A percentile compares a stretch with the other conserved stretches of the same genome.
These are phyloP conservation scores for Gryon sp. DNA, from an alignment of 1,140 invertebrate species.

Conservation along the genomic window DNA sequence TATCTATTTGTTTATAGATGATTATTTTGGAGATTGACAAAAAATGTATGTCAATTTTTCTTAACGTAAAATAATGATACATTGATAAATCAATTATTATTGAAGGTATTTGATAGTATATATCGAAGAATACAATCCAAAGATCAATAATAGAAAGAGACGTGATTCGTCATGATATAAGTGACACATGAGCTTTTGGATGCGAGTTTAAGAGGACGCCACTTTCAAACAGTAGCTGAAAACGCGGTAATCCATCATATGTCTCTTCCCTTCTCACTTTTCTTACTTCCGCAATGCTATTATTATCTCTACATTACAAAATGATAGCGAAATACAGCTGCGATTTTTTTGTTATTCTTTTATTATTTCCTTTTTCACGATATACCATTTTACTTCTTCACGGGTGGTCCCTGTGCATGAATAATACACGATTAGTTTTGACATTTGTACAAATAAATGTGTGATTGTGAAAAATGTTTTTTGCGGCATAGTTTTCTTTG, in stretches of 20 bases:
- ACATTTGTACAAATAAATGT: conserved; percentile 4
- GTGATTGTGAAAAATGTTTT: background rate
- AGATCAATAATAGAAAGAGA: conserved; percentile 68
- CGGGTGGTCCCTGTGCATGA: too few species aligned
- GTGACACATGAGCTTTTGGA: conserved; percentile 27
- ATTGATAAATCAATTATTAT: too few species aligned
- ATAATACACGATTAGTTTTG: conserved; percentile 31
- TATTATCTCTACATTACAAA: conserved; percentile 29
- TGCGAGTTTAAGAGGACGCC: conserved; percentile 25
- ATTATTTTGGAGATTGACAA: too few species aligned
- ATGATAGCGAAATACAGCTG: conserved; percentile 49
- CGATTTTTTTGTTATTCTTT: too few species aligned
- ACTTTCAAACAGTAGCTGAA: conserved; percentile 3
- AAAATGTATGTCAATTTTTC: too few species aligned
- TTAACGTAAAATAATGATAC: too few species aligned
- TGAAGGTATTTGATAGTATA: background rate
- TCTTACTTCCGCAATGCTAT: conserved; percentile 2
- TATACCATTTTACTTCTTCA: too few species aligned
- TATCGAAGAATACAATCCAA: too few species aligned
- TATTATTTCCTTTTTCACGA: too few species aligned
- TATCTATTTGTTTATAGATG: too few species aligned
- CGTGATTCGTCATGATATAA: conserved; percentile 68
- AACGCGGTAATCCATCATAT: conserved; percentile 49
- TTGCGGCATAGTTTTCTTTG: conserved; percentile 12
- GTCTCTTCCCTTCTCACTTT: conserved; percentile 2